These are phyloP conservation scores for Poeciliopsis occidentalis DNA, from an alignment of 2,113 vertebrate species.

Conservation along the genomic window DNA sequence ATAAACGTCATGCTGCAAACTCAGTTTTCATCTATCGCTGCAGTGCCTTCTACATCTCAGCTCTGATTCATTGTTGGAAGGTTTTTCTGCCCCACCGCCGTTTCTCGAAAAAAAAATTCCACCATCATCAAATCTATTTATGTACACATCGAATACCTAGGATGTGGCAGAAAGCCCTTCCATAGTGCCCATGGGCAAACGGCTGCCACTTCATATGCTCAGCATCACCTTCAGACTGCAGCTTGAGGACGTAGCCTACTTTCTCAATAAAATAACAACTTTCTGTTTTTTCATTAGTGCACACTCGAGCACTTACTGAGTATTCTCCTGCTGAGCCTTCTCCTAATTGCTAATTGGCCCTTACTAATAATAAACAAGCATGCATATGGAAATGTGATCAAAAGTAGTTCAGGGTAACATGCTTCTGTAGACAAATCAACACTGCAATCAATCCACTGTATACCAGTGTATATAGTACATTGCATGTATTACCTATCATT, in stretches of 20 bases:
- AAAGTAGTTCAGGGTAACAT: conserved; percentile 40
- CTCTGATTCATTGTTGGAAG: neutral
- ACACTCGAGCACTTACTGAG: neutral
- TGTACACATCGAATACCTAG: conserved; percentile 26
- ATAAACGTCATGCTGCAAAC: neutral
- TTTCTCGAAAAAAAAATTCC: neutral
- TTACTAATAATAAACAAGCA: conserved; percentile 64
- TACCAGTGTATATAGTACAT: neutral
- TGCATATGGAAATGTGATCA: conserved; percentile 59
- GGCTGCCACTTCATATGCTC: conserved; percentile 37
- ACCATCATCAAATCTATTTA: conserved; percentile 22
- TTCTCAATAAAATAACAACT: conserved; percentile 46
- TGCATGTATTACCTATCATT: too few species aligned
- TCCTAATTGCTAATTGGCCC: conserved; percentile 63
- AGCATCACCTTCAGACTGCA: conserved; percentile 35
- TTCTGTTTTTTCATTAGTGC: conserved; percentile 46
- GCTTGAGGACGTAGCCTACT: conserved; percentile 42
- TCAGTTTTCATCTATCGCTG: neutral
- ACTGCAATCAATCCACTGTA: neutral
- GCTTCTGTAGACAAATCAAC: neutral
- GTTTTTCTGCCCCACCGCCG: conserved; percentile 1
- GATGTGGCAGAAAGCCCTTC: conserved; percentile 36
- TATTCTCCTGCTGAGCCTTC: conserved; percentile 44
- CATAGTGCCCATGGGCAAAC: conserved; percentile 35
- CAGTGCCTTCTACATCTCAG: neutral